These are phyloP conservation scores for Ammodytes dubius DNA, from an alignment of 2,113 vertebrate genomes.

Conservation along the genomic window DNA sequence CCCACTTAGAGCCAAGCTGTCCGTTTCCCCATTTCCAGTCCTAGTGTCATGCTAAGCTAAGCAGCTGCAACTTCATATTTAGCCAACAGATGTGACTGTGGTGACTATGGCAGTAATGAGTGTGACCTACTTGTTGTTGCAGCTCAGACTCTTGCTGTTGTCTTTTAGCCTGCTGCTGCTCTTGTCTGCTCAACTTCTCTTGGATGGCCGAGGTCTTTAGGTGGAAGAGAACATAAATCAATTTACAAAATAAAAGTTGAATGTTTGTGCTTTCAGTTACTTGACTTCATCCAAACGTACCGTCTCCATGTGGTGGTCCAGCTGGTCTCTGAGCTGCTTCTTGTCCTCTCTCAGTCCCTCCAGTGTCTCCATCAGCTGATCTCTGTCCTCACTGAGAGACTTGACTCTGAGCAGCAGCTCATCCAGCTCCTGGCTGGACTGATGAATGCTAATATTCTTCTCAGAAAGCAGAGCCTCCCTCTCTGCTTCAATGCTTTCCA, in stretches of 20 bases:
- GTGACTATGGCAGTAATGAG: neutral
- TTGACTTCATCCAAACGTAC: neutral
- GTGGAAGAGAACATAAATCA: neutral
- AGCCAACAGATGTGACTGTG: too few species aligned
- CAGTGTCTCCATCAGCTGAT: constrained; percentile 45
- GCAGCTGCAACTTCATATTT: too few species aligned
- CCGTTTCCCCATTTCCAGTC: too few species aligned
- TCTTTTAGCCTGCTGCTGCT: constrained; percentile 35
- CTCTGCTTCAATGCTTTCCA: constrained; percentile 41
- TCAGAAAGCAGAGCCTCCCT: constrained; percentile 43
- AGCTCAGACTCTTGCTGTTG: constrained; percentile 20
- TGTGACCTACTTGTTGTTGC: constrained; percentile 34
- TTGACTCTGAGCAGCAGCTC: constrained; percentile 26
- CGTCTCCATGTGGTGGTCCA: neutral
- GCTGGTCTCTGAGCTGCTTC: constrained; percentile 9
- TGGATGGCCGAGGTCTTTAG: constrained; percentile 42
- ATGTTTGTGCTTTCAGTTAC: neutral
- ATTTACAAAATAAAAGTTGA: neutral
- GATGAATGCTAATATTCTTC: neutral
- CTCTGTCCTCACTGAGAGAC: constrained; percentile 50
- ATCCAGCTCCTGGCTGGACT: constrained; percentile 36
- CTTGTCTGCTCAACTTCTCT: constrained; percentile 33
- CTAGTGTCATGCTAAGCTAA: too few species aligned
- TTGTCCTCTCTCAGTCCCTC: constrained; percentile 49
- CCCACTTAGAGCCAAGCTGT: too few species aligned